Evolutionary conservation across 1,140 invertebrate genomes (phyloP), one percentile per base, ranked within the genome.

Genomic region (Drosophila quadrilineata): DNA sequence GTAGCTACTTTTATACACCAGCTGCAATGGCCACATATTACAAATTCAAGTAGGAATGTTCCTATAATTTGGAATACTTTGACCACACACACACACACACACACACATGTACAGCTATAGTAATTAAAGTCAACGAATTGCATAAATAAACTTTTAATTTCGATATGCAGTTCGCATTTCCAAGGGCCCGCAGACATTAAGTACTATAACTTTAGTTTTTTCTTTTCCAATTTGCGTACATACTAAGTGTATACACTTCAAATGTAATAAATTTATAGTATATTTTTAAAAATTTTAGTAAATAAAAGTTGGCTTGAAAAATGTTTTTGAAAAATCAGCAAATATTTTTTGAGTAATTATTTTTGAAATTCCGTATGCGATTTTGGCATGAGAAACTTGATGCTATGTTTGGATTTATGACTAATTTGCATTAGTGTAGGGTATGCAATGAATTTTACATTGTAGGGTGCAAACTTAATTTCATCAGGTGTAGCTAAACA

Each of bases 41-140:
- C 64, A 69, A 62, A 84, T 77, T 84, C 74, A 45, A 67, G 46
- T 60, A 53, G 36, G 56, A 71, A 79, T 65, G 26, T 31, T 28
- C 12, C 1, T 3, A 17, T 43, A 68, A 73, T 74, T 54, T 43
- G 48, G 62, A 71, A 53, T 62, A 71, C 69, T 84, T 76, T 84
- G 79, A 85, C 79, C 77, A 77, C 36, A 62, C 57, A 67, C 45
- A 63, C 49, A 58, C 28, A n/a, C n/a, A n/a, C n/a, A n/a, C n/a
- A n/a, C n/a, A n/a, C n/a, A n/a, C n/a, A n/a, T n/a, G n/a, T n/a
- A n/a, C n/a, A n/a, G n/a, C n/a, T 28, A 24, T 56, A 64, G 65
- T 71, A 85, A 71, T 85, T 85, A 71, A 79, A 79, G 41, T 57
- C 56, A 58, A 46, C 52, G 35, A 66, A 76, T 66, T 70, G 73